Conservation (phyloP, 2,888 invertebrate genomes). For the Suillia variegata region DNA sequence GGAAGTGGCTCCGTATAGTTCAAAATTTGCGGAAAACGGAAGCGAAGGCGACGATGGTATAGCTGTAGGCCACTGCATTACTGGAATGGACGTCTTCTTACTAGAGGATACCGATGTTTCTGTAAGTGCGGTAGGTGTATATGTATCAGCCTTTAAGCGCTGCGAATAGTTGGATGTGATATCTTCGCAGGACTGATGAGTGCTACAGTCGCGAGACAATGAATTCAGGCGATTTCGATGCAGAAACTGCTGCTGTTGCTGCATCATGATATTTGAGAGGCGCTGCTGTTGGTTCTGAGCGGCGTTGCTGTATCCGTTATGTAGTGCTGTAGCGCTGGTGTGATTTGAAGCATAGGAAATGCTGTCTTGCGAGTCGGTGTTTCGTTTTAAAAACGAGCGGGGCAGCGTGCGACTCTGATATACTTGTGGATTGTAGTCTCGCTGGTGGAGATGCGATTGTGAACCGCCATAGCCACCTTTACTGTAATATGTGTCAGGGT, state of each 20-base stretch:
- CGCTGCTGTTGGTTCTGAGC: conserved; percentile 32
- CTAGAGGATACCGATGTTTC: no score
- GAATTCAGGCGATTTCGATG: conserved; percentile 39
- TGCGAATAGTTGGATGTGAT: conserved; percentile 11
- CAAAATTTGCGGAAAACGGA: conserved; percentile 37
- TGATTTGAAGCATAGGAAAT: conserved; percentile 29
- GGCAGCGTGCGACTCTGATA: conserved; percentile 59
- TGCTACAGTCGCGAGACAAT: conserved; percentile 31
- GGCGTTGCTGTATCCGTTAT: conserved; percentile 35
- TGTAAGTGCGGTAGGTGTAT: conserved; percentile 28
- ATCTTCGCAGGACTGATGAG: conserved; percentile 44
- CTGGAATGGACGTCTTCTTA: no score
- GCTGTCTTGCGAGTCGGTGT: conserved; percentile 46
- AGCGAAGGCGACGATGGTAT: conserved; percentile 59
- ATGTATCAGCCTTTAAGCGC: conserved; percentile 10
- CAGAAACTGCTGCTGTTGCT: conserved; percentile 34
- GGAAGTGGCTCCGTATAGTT: conserved; percentile 4
- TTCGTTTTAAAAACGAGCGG: conserved; percentile 54
- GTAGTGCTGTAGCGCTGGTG: conserved; percentile 27
- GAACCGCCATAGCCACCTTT: conserved; percentile 34
- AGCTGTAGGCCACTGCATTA: conserved; percentile 57
- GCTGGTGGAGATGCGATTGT: conserved; percentile 30
- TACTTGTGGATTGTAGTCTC: conserved; percentile 27
- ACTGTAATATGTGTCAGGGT: conserved; percentile 32
- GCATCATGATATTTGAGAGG: conserved; percentile 35